Evolutionary conservation across 2,797 vertebrate species (phyloP).

Genomic region (Erpetoichthys calabaricus): DNA sequence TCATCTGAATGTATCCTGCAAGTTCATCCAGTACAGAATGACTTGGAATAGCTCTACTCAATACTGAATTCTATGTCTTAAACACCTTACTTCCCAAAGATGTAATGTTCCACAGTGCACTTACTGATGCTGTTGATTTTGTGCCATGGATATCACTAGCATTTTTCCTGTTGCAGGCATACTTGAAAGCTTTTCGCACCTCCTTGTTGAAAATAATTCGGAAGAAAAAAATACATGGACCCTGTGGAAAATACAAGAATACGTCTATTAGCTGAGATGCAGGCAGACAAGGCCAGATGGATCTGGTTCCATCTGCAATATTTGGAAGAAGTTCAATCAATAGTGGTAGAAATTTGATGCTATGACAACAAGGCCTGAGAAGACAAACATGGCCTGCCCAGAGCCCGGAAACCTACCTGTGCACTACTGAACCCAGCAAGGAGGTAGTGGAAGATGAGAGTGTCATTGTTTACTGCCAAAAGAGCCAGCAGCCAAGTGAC

Average conservation of each 20-base stretch:
- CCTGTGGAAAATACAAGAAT: slow-evolving; percentile 39
- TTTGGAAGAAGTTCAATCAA: no score
- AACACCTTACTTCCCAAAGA: no score
- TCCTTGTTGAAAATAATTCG: slow-evolving; percentile 79
- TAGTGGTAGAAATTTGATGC: no score
- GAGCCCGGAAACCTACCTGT: slow-evolving; percentile 48
- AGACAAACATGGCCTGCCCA: no score
- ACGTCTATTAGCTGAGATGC: fast-evolving
- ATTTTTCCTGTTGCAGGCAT: slow-evolving; percentile 62
- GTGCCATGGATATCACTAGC: slow-evolving; percentile 58
- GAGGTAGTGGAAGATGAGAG: slow-evolving; percentile 83
- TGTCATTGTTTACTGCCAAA: slow-evolving; percentile 80
- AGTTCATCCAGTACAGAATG: no score
- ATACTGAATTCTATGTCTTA: no score
- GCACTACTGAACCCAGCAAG: slow-evolving; percentile 75
- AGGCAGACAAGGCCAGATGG: not conserved
- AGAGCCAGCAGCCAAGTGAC: slow-evolving; percentile 73
- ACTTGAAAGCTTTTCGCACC: slow-evolving; percentile 65
- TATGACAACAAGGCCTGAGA: no score
- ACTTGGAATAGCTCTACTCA: no score
- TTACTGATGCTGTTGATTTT: slow-evolving; percentile 78
- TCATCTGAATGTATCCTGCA: not conserved
- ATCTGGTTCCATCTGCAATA: no score
- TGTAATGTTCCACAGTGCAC: slow-evolving; percentile 19
- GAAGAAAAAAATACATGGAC: slow-evolving; percentile 78